Base-by-base conservation (phyloP, 92 coral and sea anemone species). In the Palythoa heliodiscus region DNA sequence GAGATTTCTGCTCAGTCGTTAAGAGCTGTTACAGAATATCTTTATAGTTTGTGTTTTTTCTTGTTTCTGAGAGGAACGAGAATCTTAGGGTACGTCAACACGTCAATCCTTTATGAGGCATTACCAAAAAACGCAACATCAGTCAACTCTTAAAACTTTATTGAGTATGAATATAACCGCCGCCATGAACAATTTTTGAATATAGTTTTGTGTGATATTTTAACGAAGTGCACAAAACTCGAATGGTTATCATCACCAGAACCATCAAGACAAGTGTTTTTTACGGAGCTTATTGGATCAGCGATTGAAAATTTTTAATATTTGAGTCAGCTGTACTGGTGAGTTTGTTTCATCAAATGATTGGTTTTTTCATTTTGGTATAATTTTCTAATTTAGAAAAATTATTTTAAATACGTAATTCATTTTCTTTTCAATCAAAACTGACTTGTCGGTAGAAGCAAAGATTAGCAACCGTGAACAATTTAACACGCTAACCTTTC, bases 381-480 rank as follows among this genome's bases (percentile, higher is more conserved):
- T 57, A 60, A 39, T 7, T 61, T 61, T 63, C 48, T 19, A n/a
- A 64, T 22, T 78, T 63, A n/a, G 17, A 74, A 43, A 78, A 48
- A 60, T 3, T 55, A 17, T 38, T n/a, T 61, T 66, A 64, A 39
- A 60, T 75, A 58, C 35, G 29, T 39, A 8, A 2, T 11, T 7
- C 6, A 78, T 39, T 60, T 35, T 9, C 8, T 16, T 78, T 78
- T 38, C 71, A 78, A 77, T 78, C 37, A 63, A 79, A 63, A 50
- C 71, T 67, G 71, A 58, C 7, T n/a, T 79, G 43, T 63, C 73
- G 73, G 60, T 79, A 40, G 61, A 43, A 64, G 43, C 61, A 9
- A 14, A 47, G 58, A 63, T 79, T 79, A 64, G 11, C 73, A 63
- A 17, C 29, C 19, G 14, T 40, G 54, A 61, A 43, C 20, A 38